A percentile compares a stretch with the other conserved stretches of the same genome.
Conservation (phyloP, 2,888 invertebrate species). For the Pseudococcus longispinus region DNA sequence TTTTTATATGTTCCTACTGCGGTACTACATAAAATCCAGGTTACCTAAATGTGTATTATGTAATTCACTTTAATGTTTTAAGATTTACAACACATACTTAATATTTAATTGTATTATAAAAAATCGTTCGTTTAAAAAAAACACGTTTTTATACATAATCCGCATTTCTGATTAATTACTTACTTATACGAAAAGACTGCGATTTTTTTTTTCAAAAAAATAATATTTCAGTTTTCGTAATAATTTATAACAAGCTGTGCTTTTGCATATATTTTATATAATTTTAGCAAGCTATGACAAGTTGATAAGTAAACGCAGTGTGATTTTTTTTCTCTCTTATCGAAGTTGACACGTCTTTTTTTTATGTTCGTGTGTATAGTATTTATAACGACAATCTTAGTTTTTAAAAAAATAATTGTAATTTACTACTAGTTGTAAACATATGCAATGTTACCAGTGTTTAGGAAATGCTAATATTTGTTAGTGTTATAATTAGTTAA, state of each 20-base stretch:
- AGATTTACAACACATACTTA: conserved; percentile 28
- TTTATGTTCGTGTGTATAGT: not conserved
- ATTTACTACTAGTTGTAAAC: conserved; percentile 25
- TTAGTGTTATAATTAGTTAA: conserved; percentile 37
- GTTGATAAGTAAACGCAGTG: not conserved
- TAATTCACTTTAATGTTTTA: conserved; percentile 10
- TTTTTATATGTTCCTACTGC: conserved; percentile 41
- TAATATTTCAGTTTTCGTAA: conserved; percentile 9
- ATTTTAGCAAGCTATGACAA: conserved; percentile 10
- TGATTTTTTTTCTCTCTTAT: conserved; percentile 36
- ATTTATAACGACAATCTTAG: conserved; percentile 10
- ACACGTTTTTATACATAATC: not conserved
- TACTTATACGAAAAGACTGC: not conserved
- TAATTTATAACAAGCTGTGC: not conserved
- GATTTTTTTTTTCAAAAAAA: not conserved
- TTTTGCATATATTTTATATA: not conserved
- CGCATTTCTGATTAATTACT: not conserved
- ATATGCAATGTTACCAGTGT: conserved; percentile 53
- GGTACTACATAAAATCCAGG: conserved; percentile 41
- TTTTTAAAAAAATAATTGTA: conserved; percentile 9
- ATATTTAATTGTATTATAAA: not conserved
- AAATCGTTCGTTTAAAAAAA: not conserved
- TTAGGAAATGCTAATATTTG: not conserved
- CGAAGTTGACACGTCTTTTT: not conserved
- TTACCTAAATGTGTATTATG: conserved; percentile 32